These are phyloP conservation scores for Syrista parreyssii DNA, from an alignment of 2,888 invertebrate genomes.

Conservation along the genomic window DNA sequence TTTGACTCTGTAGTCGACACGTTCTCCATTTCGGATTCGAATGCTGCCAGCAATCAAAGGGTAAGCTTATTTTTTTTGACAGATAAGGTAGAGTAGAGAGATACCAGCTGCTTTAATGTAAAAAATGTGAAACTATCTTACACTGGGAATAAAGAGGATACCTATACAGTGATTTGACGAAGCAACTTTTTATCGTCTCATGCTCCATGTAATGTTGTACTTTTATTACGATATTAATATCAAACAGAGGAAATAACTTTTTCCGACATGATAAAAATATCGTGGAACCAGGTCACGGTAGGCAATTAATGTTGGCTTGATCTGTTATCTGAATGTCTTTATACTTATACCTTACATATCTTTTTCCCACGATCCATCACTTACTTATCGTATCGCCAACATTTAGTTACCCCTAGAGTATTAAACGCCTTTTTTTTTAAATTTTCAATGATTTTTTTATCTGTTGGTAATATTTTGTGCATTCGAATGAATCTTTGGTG, in stretches of 20 bases:
- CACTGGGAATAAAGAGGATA: background rate
- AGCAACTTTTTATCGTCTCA: background rate
- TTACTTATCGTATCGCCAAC: background rate
- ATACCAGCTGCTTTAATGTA: background rate
- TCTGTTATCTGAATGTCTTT: constrained; percentile 25
- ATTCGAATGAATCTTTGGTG: no score
- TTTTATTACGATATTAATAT: background rate
- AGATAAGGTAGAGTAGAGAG: background rate
- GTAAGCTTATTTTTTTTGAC: constrained; percentile 49
- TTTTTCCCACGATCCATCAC: background rate
- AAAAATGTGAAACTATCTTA: background rate
- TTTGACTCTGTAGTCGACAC: constrained; percentile 75
- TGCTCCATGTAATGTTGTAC: background rate
- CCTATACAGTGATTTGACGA: background rate
- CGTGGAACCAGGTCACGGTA: constrained; percentile 14
- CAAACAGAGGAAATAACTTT: background rate
- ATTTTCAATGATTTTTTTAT: background rate
- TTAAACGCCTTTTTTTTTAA: background rate
- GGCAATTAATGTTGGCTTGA: constrained; percentile 26
- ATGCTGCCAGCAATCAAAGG: constrained; percentile 58
- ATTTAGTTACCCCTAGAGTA: background rate
- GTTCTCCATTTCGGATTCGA: constrained; percentile 71
- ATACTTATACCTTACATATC: constrained; percentile 23
- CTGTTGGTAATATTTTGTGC: no score
- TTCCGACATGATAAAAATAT: background rate